These are phyloP conservation scores for Rhinopomastus cyanomelas DNA, from an alignment of 2,113 vertebrate genomes.

Conservation along the genomic window DNA sequence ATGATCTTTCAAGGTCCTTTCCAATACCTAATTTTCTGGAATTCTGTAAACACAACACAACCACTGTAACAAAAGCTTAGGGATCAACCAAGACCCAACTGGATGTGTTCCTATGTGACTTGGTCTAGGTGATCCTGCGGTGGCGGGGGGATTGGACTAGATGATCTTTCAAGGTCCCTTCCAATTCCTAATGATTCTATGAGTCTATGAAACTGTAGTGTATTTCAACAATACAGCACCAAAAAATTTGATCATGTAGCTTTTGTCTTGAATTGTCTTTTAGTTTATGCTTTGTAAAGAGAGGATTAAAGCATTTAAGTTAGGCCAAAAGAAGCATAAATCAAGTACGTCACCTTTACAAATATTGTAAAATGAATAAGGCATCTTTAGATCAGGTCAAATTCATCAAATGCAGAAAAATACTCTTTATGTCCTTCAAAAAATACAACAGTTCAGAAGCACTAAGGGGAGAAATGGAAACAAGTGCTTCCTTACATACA, in stretches of 20 bases:
- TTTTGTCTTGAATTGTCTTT: background rate
- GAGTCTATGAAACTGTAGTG: background rate
- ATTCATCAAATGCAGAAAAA: slow-evolving; percentile 18
- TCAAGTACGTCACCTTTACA: background rate
- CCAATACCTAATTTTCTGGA: too few relatives aligned
- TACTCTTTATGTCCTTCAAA: background rate
- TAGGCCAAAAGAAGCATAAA: slow-evolving; percentile 24
- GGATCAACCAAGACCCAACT: too few relatives aligned
- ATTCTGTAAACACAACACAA: too few relatives aligned
- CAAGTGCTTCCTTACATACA: background rate
- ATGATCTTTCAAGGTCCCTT: too few relatives aligned
- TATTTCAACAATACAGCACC: background rate
- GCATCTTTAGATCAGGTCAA: slow-evolving; percentile 1
- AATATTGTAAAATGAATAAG: background rate
- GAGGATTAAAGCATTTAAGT: slow-evolving; percentile 15
- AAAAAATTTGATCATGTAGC: background rate
- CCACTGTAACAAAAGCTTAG: too few relatives aligned
- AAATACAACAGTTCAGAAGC: background rate
- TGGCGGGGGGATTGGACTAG: too few relatives aligned
- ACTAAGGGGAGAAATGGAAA: background rate
- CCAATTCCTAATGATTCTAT: too few relatives aligned
- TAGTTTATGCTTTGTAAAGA: slow-evolving; percentile 10
- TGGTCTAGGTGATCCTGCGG: too few relatives aligned
- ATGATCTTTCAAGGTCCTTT: too few relatives aligned
- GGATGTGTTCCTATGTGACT: too few relatives aligned